A percentile compares a stretch with the other conserved stretches of the same genome.
phyloP scores from a whole-genome alignment of 2,888 invertebrate genomes.

The Ennomos quercinarius region DNA sequence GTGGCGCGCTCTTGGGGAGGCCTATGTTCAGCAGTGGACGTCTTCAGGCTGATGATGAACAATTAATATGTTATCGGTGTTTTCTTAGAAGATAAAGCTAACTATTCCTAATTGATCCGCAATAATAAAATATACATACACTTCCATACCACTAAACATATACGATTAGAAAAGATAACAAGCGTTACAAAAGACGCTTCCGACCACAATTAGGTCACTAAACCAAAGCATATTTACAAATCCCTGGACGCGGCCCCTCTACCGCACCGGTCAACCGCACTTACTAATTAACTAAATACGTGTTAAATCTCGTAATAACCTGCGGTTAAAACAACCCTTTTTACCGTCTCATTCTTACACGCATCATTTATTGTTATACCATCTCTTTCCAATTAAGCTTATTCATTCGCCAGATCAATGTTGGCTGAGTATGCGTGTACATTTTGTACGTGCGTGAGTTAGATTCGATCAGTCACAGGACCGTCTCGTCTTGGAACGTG shows the following conservation, averaged over 20 bases:
- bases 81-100: too few relatives aligned
- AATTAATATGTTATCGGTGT: too few relatives aligned
- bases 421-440: too few relatives aligned
- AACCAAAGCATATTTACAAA: conserved; percentile 77
- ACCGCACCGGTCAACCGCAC: conserved; percentile 80
- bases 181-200: conserved; percentile 37
- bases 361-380: conserved; percentile 29
- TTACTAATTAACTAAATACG: conserved; percentile 83
- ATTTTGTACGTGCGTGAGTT: too few relatives aligned
- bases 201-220: conserved; percentile 72
- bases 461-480: too few relatives aligned
- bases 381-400: conserved; percentile 52
- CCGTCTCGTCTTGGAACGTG: too few relatives aligned
- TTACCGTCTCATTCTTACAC: conserved; percentile 61
- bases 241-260: conserved; percentile 55
- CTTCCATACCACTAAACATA: conserved; percentile 4
- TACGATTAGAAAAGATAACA: conserved; percentile 32
- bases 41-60: too few relatives aligned
- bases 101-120: too few relatives aligned
- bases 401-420: not conserved
- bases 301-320: conserved; percentile 83
- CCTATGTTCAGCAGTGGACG: too few relatives aligned
- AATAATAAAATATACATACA: not conserved
- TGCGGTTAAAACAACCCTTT: conserved; percentile 76
- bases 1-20: too few relatives aligned